Conservation (phyloP, 2,797 vertebrate species). For the Telmatherina bonti region DNA sequence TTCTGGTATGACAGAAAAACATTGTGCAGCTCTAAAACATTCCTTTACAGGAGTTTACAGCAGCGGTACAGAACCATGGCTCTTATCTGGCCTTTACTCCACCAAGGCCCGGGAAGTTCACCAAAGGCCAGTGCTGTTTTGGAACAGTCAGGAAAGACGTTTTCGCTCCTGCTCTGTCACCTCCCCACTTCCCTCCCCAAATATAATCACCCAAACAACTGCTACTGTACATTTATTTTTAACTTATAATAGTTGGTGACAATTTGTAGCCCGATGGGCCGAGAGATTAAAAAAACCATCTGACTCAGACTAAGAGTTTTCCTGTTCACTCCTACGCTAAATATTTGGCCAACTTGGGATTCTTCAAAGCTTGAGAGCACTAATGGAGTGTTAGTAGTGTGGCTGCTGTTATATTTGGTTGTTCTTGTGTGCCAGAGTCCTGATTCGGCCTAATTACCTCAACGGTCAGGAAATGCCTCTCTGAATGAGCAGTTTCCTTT, state of each 20-base stretch:
- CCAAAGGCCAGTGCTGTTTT: constrained; percentile 31
- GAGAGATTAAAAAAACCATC: background rate
- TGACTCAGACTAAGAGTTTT: constrained; percentile 26
- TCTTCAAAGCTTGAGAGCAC: constrained; percentile 1
- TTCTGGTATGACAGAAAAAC: constrained; percentile 6
- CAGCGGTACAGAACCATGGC: background rate
- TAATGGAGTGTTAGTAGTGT: constrained; percentile 29
- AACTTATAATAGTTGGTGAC: constrained; percentile 35
- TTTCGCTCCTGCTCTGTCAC: background rate
- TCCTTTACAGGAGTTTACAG: constrained; percentile 7
- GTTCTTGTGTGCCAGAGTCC: constrained; percentile 33
- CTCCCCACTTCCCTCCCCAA: constrained; percentile 8
- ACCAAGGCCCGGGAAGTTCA: constrained; percentile 30
- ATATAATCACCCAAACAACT: constrained; percentile 15
- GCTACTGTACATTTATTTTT: constrained; percentile 21
- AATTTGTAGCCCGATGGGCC: constrained; percentile 25
- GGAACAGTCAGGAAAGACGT: constrained; percentile 16
- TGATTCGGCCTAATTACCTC: constrained; percentile 52
- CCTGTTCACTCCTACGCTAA: constrained; percentile 17
- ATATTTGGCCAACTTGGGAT: background rate
- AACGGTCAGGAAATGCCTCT: constrained; percentile 66
- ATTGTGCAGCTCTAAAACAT: background rate
- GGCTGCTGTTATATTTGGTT: constrained; percentile 20
- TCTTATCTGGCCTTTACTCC: constrained; percentile 41
- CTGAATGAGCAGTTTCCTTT: constrained; percentile 33